Base-by-base conservation (phyloP, 2,113 vertebrate species). In the Dipodomys spectabilis region DNA sequence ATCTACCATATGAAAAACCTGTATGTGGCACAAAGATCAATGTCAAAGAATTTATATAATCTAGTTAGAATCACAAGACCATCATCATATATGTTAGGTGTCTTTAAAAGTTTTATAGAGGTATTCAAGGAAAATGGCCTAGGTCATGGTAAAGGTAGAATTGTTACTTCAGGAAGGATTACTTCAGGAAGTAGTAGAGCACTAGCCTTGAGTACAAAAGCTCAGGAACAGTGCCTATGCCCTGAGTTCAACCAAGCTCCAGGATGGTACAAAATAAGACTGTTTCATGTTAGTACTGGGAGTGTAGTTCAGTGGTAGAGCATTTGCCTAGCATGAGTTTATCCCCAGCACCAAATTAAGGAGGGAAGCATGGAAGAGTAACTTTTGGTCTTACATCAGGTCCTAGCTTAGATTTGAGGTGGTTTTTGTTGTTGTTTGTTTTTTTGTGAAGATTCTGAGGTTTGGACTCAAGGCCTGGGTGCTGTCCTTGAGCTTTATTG, bases 331-430 rank as follows among this genome's bases (percentile, higher is more conserved):
- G 23, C n/a, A 28, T 60, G n/a, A 39, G 16, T 62, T 86, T 53
- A 32, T 53, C 49, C 49, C 49, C 49, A 53, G 49, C 49, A 53
- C 49, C 49, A 53, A 53, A 53, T 8, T 1, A 12, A 53, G 49
- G 49, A 49, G 49, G 49, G 49, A 49, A 49, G 49, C 7, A 12
- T 6, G 49, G 49, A 53, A 53, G 49, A 53, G 49, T 53, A 53
- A 53, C 49, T 53, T 53, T 92, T 39, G 60, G 74, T n/a, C 71
- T 92, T 82, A 87, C n/a, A 57, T 91, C 62, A 79, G n/a, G 45
- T 85, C 13, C 44, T 86, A 39, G 49, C 49, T 53, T 53, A 53
- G 49, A 53, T 53, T 53, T 53, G 49, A 53, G 49, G 49, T 12
- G 8, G 8, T 53, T 53, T 53, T 53, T 53, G 49, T 12, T 49